Evolutionary conservation across 2,888 invertebrate species (phyloP).

Genomic region (Drosophila fulvimacula): DNA sequence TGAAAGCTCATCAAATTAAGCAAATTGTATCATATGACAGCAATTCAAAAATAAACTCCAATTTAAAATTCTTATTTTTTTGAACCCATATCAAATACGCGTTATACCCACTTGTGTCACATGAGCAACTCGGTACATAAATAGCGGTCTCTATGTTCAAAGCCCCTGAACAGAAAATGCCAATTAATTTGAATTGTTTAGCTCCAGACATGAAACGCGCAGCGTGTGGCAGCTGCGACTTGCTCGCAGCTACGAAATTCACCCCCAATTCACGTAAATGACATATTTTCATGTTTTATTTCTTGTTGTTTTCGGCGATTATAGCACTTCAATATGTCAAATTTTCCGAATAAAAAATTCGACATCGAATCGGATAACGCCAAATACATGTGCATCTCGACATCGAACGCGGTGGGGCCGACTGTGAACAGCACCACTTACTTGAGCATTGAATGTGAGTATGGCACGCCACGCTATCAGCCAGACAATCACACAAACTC

Average conservation of each 20-base stretch:
- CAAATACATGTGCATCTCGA: conserved; percentile 93
- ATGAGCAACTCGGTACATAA: conserved; percentile 21
- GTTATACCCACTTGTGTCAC: conserved; percentile 20
- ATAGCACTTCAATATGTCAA: conserved; percentile 93
- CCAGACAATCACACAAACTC: not conserved
- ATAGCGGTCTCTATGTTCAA: conserved; percentile 26
- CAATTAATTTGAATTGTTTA: conserved; percentile 54
- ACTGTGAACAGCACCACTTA: conserved; percentile 93
- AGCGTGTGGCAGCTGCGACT: conserved; percentile 27
- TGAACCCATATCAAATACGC: conserved; percentile 27
- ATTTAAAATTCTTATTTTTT: not conserved
- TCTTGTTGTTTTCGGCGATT: conserved; percentile 33
- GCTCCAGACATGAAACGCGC: conserved; percentile 11
- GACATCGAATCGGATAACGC: conserved; percentile 91
- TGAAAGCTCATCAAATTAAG: not conserved
- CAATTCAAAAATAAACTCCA: not conserved
- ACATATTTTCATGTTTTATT: conserved; percentile 35
- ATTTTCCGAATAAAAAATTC: conserved; percentile 92
- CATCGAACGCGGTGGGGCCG: conserved; percentile 90
- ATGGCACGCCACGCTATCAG: conserved; percentile 11
- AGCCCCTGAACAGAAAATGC: conserved; percentile 29
- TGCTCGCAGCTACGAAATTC: conserved; percentile 1
- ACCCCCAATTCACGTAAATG: conserved; percentile 42
- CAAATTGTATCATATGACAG: conserved; percentile 14
- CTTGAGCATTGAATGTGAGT: conserved; percentile 96